A percentile compares a stretch with the other conserved stretches of the same genome.
These are phyloP conservation scores for Cecropterus lyciades DNA, from an alignment of 1,140 invertebrate species.

Conservation along the genomic window DNA sequence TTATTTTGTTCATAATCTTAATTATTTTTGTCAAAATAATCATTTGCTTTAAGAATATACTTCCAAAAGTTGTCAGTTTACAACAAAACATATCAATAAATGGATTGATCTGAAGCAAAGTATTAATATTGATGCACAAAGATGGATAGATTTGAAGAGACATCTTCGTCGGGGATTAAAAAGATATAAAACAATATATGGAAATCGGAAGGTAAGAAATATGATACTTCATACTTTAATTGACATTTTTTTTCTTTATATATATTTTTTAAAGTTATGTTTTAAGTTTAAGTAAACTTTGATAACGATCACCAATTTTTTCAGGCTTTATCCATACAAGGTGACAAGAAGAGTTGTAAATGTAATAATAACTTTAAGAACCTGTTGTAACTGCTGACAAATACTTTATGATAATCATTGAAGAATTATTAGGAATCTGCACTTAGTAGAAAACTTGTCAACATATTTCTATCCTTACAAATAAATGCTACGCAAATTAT, in stretches of 20 bases:
- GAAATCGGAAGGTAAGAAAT: slow-evolving; percentile 40
- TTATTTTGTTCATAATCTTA: too few species aligned
- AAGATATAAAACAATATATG: slow-evolving; percentile 40
- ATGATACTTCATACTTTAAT: too few species aligned
- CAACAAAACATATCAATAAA: slow-evolving; percentile 26
- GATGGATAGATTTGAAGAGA: slow-evolving; percentile 52
- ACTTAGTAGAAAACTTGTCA: not conserved
- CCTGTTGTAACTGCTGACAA: not conserved
- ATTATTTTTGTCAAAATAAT: too few species aligned
- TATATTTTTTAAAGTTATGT: too few species aligned
- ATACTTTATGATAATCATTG: not conserved
- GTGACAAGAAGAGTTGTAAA: slow-evolving; percentile 3
- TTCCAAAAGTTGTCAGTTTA: not conserved
- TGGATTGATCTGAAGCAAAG: slow-evolving; percentile 51
- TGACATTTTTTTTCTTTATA: too few species aligned
- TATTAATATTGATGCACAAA: slow-evolving; percentile 47
- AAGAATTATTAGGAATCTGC: not conserved
- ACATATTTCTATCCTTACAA: not conserved
- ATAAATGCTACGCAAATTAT: not conserved
- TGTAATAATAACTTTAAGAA: not conserved
- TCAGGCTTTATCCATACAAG: not conserved
- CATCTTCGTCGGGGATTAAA: slow-evolving; percentile 43
- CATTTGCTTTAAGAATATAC: too few species aligned
- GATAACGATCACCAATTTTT: not conserved
- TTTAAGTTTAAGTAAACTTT: too few species aligned